A percentile compares a stretch with the other conserved stretches of the same genome.
These are phyloP conservation scores for Leptinotarsa undecemlineata DNA, from an alignment of 1,140 invertebrate genomes.

Conservation along the genomic window DNA sequence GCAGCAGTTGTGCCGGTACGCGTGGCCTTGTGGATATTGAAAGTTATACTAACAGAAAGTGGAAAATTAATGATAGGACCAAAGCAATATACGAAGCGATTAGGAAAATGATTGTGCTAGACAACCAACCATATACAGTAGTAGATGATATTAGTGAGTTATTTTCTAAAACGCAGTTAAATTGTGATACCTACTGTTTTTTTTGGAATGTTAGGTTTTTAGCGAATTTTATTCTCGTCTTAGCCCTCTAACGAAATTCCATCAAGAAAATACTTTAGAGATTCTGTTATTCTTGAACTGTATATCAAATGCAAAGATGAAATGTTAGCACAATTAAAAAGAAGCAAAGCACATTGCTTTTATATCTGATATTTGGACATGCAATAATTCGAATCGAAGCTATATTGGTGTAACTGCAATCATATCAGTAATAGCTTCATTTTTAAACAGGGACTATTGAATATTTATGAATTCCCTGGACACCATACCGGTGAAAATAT, in stretches of 20 bases:
- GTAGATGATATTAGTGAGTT: not conserved
- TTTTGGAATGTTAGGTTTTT: not conserved
- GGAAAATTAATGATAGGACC: not conserved
- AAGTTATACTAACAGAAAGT: not conserved
- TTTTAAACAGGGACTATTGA: not conserved
- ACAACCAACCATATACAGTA: not conserved
- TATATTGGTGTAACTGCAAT: not conserved
- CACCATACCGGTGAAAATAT: slow-evolving; percentile 13
- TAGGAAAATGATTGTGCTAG: not conserved
- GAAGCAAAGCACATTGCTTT: not conserved
- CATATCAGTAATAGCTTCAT: not conserved
- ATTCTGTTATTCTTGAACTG: not conserved
- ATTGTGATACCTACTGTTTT: not conserved
- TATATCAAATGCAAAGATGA: not conserved
- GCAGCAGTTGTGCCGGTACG: not conserved
- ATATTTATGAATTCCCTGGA: not conserved
- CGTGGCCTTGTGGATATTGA: not conserved
- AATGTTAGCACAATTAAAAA: not conserved
- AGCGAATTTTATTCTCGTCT: not conserved
- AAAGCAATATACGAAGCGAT: not conserved
- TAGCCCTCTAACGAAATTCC: not conserved
- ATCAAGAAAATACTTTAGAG: not conserved
- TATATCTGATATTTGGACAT: not conserved
- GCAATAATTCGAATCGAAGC: not conserved
- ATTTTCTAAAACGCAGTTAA: not conserved